Conservation (phyloP, 2,888 invertebrate genomes). For the Acrobasis suavella region DNA sequence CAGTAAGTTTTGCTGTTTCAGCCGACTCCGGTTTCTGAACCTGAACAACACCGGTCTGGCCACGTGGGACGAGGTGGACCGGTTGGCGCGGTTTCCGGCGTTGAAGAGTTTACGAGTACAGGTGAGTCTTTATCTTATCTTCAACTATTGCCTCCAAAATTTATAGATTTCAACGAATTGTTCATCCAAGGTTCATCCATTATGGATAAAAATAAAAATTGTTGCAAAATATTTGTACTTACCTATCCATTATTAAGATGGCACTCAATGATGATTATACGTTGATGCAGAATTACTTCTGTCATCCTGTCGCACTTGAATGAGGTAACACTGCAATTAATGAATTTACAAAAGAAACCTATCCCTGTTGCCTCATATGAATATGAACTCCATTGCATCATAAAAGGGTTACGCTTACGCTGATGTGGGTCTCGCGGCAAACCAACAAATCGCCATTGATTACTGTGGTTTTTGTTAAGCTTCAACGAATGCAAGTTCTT, state of each 20-base stretch:
- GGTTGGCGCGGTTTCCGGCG: constrained; percentile 90
- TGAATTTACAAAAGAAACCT: constrained; percentile 5
- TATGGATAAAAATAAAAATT: neutral
- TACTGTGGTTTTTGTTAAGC: constrained; percentile 15
- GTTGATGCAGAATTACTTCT: neutral
- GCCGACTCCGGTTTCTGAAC: constrained; percentile 89
- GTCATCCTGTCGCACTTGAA: neutral
- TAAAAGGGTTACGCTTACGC: neutral
- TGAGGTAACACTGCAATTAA: neutral
- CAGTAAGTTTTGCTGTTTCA: constrained; percentile 55
- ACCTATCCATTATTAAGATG: no score
- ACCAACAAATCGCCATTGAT: constrained; percentile 8
- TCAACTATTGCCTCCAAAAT: no score
- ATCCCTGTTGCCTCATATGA: constrained; percentile 7
- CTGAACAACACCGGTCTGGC: constrained; percentile 91
- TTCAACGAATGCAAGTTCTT: constrained; percentile 7
- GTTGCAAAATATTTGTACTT: neutral
- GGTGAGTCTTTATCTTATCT: constrained; percentile 63
- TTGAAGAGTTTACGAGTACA: constrained; percentile 92
- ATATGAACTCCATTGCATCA: constrained; percentile 6
- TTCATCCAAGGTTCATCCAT: neutral
- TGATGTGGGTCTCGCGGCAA: constrained; percentile 8
- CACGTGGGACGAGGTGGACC: constrained; percentile 95
- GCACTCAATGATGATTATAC: neutral
- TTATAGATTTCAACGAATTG: no score